These are phyloP conservation scores for Lycaon pictus DNA, from an alignment of 2,113 vertebrate species.

Conservation along the genomic window DNA sequence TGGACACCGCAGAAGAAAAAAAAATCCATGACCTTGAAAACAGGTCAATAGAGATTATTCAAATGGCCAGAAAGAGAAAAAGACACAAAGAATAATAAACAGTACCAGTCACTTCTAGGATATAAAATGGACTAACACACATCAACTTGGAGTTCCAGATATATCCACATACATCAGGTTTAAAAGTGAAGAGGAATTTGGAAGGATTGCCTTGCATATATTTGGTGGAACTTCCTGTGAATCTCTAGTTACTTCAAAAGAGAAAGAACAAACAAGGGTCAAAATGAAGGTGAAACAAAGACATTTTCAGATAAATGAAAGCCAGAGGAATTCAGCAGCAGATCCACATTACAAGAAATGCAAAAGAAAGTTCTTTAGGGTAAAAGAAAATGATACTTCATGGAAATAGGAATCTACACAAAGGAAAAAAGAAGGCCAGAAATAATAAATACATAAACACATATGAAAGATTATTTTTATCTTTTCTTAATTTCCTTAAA, in stretches of 20 bases:
- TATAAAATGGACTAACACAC: neutral
- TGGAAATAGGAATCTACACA: neutral
- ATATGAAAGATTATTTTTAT: neutral
- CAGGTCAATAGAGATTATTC: neutral
- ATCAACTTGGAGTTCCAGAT: neutral
- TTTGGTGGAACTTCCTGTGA: neutral
- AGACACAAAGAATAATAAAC: neutral
- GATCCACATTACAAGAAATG: neutral
- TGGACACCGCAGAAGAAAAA: neutral
- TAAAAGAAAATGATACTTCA: neutral
- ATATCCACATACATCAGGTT: neutral
- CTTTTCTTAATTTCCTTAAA: slow-evolving; percentile 8
- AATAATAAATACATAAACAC: neutral
- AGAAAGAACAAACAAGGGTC: neutral
- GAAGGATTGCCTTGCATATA: neutral
- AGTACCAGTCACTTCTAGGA: neutral
- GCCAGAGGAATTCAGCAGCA: neutral
- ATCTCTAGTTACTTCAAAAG: neutral
- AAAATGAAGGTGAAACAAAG: slow-evolving; percentile 25
- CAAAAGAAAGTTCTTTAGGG: neutral
- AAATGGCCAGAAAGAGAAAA: slow-evolving; percentile 21
- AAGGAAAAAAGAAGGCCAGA: neutral
- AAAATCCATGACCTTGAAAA: neutral
- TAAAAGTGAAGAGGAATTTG: neutral
- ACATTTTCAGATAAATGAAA: slow-evolving; percentile 11